Percentiles rank a stretch among this genome's conserved stretches.
phyloP scores from a whole-genome alignment of 2,888 invertebrate genomes.

The Heliconius erato region DNA sequence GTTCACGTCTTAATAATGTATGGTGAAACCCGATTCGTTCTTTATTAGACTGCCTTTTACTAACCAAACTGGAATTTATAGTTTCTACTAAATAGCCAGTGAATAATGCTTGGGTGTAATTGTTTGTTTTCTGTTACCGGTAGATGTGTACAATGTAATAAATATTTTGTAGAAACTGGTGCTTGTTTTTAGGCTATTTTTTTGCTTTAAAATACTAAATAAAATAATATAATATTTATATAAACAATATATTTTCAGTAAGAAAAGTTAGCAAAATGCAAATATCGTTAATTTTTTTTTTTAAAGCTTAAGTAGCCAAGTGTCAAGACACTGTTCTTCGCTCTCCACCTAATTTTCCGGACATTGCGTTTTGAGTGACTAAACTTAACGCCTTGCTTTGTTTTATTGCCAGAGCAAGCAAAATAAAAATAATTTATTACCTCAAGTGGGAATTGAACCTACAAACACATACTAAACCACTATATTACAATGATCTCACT shows the following conservation, averaged over 20 bases:
- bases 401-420: no score
- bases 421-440: neutral
- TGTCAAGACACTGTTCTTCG: no score
- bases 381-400: no score
- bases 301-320: no score
- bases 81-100: constrained; percentile 35
- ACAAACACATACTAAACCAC: neutral
- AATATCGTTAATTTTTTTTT: no score
- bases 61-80: constrained; percentile 39
- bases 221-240: no score
- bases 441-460: neutral
- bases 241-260: no score
- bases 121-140: neutral
- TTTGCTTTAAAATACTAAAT: no score
- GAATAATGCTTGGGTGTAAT: neutral
- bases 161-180: neutral
- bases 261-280: no score
- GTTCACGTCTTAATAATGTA: constrained; percentile 45
- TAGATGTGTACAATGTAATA: neutral
- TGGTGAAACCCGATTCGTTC: constrained; percentile 44
- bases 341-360: no score
- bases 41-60: constrained; percentile 46
- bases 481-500: neutral
- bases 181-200: no score
- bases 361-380: no score